Evolutionary conservation across 2,888 invertebrate genomes (phyloP).

Genomic region (Zygogramma bicolorata): DNA sequence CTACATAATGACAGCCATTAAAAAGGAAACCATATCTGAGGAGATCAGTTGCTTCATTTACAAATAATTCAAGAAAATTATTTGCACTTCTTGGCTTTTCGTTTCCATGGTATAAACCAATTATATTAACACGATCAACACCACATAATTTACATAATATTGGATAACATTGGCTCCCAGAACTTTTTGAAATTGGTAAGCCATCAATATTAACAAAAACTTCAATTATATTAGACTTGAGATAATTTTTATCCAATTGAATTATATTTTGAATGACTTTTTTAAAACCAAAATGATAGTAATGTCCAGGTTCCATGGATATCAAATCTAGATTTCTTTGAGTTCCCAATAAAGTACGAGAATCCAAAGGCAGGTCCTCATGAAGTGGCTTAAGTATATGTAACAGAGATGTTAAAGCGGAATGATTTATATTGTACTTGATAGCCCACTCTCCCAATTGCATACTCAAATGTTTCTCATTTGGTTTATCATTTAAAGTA

Average conservation of each 20-base stretch:
- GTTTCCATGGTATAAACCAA: too few species aligned
- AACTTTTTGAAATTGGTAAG: too few species aligned
- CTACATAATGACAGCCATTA: neutral
- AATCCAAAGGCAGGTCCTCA: slow-evolving; percentile 27
- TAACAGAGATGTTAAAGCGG: slow-evolving; percentile 1
- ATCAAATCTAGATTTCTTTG: too few species aligned
- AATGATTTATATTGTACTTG: slow-evolving; percentile 7
- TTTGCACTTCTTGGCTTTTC: neutral
- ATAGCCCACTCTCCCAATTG: slow-evolving; percentile 12
- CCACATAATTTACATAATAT: too few species aligned
- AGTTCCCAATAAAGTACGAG: slow-evolving; percentile 30
- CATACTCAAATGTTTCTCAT: too few species aligned
- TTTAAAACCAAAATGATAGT: too few species aligned
- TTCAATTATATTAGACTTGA: too few species aligned
- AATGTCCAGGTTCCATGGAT: slow-evolving; percentile 10
- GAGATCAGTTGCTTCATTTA: slow-evolving; percentile 26
- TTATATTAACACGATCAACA: too few species aligned
- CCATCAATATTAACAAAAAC: too few species aligned
- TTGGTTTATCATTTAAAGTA: too few species aligned
- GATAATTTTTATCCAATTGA: neutral
- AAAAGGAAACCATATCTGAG: neutral
- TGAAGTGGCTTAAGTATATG: slow-evolving; percentile 8
- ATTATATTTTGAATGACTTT: slow-evolving; percentile 7
- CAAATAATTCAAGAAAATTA: too few species aligned
- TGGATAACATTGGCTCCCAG: too few species aligned